Base-by-base conservation (phyloP, 2,888 invertebrate genomes). In the Harpagoxenus sublaevis region DNA sequence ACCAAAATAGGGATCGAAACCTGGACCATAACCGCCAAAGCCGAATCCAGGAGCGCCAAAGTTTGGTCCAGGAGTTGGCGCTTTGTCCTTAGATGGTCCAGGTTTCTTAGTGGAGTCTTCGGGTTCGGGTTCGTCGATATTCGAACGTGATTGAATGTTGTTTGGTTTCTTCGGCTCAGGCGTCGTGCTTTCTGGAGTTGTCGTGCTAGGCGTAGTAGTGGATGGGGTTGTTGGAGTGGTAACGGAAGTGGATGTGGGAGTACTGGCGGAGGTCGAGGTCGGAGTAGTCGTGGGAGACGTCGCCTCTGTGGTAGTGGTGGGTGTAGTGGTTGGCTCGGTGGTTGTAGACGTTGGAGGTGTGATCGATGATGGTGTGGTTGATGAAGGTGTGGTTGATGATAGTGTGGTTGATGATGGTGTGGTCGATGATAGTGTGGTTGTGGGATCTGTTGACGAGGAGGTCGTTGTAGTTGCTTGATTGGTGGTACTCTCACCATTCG, bases 401-500 rank as follows among this genome's bases (percentile, higher is more conserved):
- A 4, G 53, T 45, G 73, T 53, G 1, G 84, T 84, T 5, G 71
- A 55, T 71, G 70, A 71, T 53, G 66, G 28, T 68, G 57, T 51
- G 35, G 71, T 55, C 3, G 75, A 81, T 35, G 68, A 8, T 10
- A 73, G 35, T 23, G 60, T 70, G n/a, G 53, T 75, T 9, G 51
- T 45, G 10, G 62, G 53, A 18, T 75, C 60, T 31, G 85, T 66
- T 8, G 88, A 12, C 12, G 71, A 35, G 12, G 63, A 45, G 4
- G 62, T 51, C 39, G 62, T 71, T 18, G 78, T 82, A 51, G 83
- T 57, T 23, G 51, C 63, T 53, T 75, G 18, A 55, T 84, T 48
- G 75, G 60, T 82, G 70, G 70, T 70, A n/a, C 70, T 83, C 53
- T 86, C 86, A 77, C 86, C 73, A 57, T 81, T 77, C 73, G 84